These are phyloP conservation scores for Phenacoccus solenopsis DNA, from an alignment of 1,140 invertebrate species.

Conservation along the genomic window DNA sequence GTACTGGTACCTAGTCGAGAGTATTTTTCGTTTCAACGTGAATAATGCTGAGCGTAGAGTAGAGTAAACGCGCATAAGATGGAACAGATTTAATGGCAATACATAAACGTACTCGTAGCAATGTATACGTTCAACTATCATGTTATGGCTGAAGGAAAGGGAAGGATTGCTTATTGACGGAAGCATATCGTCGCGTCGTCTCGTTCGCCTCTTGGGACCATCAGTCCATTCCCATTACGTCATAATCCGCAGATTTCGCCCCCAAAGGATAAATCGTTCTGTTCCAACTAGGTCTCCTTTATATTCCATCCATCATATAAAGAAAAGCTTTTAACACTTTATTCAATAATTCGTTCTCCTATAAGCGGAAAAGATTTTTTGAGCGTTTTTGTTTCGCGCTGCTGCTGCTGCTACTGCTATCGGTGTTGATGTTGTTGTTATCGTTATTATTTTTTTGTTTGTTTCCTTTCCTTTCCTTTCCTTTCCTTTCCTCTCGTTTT, in stretches of 20 bases:
- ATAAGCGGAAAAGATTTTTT: too few relatives aligned
- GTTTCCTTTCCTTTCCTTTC: too few relatives aligned
- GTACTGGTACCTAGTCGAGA: too few relatives aligned
- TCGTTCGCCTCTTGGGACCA: slow-evolving; percentile 14
- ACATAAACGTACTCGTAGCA: too few relatives aligned
- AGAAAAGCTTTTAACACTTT: slow-evolving; percentile 14
- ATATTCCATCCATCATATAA: slow-evolving; percentile 14
- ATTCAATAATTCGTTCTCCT: background rate
- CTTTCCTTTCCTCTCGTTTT: too few relatives aligned
- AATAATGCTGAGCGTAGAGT: too few relatives aligned
- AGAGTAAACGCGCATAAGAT: background rate
- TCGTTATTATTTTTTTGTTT: too few relatives aligned
- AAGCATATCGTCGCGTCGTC: background rate
- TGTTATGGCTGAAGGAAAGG: too few relatives aligned
- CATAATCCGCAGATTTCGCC: slow-evolving; percentile 16
- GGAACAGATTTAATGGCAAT: slow-evolving; percentile 18
- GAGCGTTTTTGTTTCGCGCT: too few relatives aligned
- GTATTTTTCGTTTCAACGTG: too few relatives aligned
- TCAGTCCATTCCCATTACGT: slow-evolving; percentile 17
- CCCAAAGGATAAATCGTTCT: slow-evolving; percentile 12
- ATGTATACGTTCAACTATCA: background rate
- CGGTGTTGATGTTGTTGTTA: too few relatives aligned
- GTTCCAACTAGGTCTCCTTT: slow-evolving; percentile 9
- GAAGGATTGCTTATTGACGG: background rate
- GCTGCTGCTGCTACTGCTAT: too few relatives aligned